Conservation (phyloP, 2,888 invertebrate species). For the Epinotia brunnichana region DNA sequence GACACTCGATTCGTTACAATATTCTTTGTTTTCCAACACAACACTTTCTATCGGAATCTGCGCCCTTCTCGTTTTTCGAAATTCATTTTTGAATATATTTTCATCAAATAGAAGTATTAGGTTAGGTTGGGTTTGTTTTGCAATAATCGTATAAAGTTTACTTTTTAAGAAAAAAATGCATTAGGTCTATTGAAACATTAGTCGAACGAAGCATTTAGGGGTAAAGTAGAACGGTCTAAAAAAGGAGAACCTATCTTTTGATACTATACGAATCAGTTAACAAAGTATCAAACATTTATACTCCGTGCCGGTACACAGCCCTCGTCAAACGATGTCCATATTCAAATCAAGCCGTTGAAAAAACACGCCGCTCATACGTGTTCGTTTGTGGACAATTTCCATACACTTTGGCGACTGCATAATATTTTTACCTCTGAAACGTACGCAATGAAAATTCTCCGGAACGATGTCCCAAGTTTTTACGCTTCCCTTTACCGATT, state of each 20-base stretch:
- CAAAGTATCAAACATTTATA: not conserved
- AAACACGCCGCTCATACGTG: not conserved
- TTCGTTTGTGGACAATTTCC: not conserved
- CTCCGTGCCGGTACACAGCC: not conserved
- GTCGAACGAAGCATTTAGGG: too few species aligned
- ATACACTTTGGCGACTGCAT: not conserved
- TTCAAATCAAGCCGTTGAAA: slow-evolving; percentile 4
- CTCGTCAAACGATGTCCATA: not conserved
- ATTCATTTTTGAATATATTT: too few species aligned
- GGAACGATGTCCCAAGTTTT: not conserved
- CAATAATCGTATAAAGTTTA: too few species aligned
- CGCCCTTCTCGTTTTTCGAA: too few species aligned
- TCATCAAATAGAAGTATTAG: too few species aligned
- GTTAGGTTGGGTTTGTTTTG: too few species aligned
- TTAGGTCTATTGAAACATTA: too few species aligned
- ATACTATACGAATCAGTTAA: not conserved
- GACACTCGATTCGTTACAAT: too few species aligned
- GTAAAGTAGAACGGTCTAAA: too few species aligned
- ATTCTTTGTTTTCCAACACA: too few species aligned
- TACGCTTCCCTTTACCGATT: not conserved
- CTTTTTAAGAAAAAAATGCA: too few species aligned
- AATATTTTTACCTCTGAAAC: not conserved
- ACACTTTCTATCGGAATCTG: too few species aligned
- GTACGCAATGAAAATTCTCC: not conserved
- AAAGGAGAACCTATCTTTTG: not conserved